A percentile compares a stretch with the other conserved stretches of the same genome.
Conservation (phyloP, 2,888 invertebrate genomes). For the Acronicta psi region DNA sequence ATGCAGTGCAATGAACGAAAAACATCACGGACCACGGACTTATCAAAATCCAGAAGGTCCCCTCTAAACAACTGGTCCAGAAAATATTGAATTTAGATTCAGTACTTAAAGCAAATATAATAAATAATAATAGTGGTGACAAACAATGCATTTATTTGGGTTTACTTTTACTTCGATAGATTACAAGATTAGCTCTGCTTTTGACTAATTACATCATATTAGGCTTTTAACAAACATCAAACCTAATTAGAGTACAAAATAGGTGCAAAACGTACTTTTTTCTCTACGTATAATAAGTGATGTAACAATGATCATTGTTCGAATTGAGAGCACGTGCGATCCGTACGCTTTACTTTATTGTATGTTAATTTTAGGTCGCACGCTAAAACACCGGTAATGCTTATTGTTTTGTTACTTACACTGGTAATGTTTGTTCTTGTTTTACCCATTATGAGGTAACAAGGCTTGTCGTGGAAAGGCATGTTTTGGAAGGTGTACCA, state of each 20-base stretch:
- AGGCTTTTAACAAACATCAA: constrained; percentile 5
- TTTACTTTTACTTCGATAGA: no score
- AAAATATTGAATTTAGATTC: neutral
- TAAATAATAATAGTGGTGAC: no score
- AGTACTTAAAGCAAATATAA: neutral
- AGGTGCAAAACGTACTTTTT: constrained; percentile 61
- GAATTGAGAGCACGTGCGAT: constrained; percentile 82
- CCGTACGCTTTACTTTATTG: constrained; percentile 76
- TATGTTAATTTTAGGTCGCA: constrained; percentile 79
- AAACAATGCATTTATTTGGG: no score
- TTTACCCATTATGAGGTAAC: constrained; percentile 37
- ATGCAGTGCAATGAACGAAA: neutral
- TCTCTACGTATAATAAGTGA: constrained; percentile 59
- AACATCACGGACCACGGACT: neutral
- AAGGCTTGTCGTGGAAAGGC: constrained; percentile 7
- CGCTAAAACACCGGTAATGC: constrained; percentile 58
- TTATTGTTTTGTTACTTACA: constrained; percentile 32
- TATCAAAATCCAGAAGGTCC: neutral
- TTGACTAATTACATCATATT: constrained; percentile 13
- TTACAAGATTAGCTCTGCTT: no score
- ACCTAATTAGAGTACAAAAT: constrained; percentile 35
- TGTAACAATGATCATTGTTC: constrained; percentile 82
- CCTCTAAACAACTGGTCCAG: no score
- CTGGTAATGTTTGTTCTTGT: constrained; percentile 18
- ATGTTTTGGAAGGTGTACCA: no score